Evolutionary conservation across 2,797 vertebrate species (phyloP).

Genomic region (Cynopterus sphinx): DNA sequence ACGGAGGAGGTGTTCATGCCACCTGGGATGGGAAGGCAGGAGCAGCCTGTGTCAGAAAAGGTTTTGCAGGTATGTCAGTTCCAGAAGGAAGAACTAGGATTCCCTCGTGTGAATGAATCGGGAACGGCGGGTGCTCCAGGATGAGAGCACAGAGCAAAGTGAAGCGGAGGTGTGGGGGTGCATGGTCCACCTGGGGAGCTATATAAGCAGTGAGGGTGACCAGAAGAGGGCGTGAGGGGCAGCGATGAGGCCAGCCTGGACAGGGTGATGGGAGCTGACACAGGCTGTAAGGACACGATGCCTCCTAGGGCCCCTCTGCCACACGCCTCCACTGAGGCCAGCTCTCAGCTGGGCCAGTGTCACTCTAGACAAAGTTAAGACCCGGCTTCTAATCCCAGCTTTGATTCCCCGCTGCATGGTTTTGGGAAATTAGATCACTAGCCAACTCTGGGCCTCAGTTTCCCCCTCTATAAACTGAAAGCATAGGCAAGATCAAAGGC

Average conservation of each 20-base stretch:
- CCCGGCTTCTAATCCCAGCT: neutral
- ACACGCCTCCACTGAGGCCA: neutral
- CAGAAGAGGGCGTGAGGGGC: fast-evolving
- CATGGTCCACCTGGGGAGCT: neutral
- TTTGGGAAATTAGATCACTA: neutral
- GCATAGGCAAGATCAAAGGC: neutral
- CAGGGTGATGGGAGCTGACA: neutral
- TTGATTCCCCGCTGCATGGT: neutral
- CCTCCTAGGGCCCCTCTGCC: neutral
- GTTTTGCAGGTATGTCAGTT: neutral
- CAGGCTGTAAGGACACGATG: neutral
- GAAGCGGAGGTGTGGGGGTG: fast-evolving
- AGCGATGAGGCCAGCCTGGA: fast-evolving
- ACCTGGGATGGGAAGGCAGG: neutral
- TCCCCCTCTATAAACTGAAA: neutral
- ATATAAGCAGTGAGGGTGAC: fast-evolving
- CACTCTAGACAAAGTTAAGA: neutral
- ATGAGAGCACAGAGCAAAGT: fast-evolving
- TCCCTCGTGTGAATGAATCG: neutral
- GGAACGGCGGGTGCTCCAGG: neutral
- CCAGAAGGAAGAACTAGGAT: neutral
- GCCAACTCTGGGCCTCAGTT: neutral
- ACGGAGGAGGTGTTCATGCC: fast-evolving
- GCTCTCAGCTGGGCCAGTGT: fast-evolving
- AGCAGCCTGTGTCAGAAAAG: neutral